phyloP scores from a whole-genome alignment of 2,797 vertebrate species.

The Agapornis canus region DNA sequence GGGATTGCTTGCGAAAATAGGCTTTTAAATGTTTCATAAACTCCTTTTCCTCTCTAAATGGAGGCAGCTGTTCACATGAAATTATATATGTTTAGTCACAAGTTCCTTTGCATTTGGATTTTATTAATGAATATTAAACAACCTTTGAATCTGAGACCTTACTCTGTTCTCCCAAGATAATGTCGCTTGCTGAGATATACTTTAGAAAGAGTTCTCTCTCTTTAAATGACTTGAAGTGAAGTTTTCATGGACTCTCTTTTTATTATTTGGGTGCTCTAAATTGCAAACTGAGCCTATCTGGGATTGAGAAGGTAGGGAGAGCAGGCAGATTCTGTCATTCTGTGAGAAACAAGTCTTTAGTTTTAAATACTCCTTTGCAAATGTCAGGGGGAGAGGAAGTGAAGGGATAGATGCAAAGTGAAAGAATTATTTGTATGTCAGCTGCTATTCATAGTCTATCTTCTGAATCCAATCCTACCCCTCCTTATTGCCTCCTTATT shows the following conservation, averaged over 20 bases:
- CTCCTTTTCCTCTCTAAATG: neutral
- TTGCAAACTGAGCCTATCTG: neutral
- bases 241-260: neutral
- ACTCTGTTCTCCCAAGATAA: neutral
- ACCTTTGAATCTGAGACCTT: neutral
- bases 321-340: neutral
- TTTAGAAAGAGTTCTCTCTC: neutral
- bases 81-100: neutral
- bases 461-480: neutral
- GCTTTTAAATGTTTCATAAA: constrained; percentile 4
- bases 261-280: neutral
- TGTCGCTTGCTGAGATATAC: neutral
- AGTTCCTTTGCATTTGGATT: neutral
- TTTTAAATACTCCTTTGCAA: neutral
- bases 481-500: neutral
- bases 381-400: neutral
- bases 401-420: neutral
- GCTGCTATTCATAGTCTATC: neutral
- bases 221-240: neutral
- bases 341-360: neutral
- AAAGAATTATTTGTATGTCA: neutral
- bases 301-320: neutral
- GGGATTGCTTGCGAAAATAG: neutral
- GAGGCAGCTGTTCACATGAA: neutral
- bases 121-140: neutral